Conservation (phyloP, 2,113 vertebrate genomes). For the Tetrao urogallus region DNA sequence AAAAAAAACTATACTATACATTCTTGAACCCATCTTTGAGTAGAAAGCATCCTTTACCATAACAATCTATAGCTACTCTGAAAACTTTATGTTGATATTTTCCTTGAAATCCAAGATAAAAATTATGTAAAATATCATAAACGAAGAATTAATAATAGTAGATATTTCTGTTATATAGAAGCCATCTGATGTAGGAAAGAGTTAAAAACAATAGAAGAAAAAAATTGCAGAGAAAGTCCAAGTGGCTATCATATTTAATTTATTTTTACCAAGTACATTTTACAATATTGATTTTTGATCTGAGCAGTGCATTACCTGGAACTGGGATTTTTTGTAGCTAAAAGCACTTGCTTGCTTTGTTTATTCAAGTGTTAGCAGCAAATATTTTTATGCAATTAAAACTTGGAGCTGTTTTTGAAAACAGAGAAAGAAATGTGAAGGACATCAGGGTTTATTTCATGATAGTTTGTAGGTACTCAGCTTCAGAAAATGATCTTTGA, state of each 20-base stretch:
- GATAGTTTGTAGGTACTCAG: not conserved
- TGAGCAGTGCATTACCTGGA: slow-evolving; percentile 66
- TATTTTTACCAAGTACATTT: slow-evolving; percentile 80
- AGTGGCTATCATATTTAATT: slow-evolving; percentile 76
- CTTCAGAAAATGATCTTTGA: not conserved
- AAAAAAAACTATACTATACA: not conserved
- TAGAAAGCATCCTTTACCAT: not conserved
- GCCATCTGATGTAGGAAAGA: slow-evolving; percentile 14
- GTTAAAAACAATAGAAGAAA: slow-evolving; percentile 54
- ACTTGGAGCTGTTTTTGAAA: not conserved
- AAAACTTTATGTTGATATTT: not conserved
- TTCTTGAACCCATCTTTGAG: not conserved
- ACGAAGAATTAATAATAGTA: not conserved
- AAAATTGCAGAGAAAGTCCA: slow-evolving; percentile 62
- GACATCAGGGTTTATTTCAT: not conserved
- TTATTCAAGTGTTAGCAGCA: slow-evolving; percentile 49
- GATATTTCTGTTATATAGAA: not conserved
- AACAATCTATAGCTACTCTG: not conserved
- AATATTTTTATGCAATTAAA: slow-evolving; percentile 11
- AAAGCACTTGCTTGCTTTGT: slow-evolving; percentile 67
- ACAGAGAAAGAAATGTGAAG: not conserved
- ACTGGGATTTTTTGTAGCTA: slow-evolving; percentile 68
- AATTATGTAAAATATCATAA: not conserved
- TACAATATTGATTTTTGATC: slow-evolving; percentile 84
- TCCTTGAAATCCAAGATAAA: not conserved